phyloP scores from a whole-genome alignment of 2,797 vertebrate genomes.

The Spondyliosoma cantharus region DNA sequence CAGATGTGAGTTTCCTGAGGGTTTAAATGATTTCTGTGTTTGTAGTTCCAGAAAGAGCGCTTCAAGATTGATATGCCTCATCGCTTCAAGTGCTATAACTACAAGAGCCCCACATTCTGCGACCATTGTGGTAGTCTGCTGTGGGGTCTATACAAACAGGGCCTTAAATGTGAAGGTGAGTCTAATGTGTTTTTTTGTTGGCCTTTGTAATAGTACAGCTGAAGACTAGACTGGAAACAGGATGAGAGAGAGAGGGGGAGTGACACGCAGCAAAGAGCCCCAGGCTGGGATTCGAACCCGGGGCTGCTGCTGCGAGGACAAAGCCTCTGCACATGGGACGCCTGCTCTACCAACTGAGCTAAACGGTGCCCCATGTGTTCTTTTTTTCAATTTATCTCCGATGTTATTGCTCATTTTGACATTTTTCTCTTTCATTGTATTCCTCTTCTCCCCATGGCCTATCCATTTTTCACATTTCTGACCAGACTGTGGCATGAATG shows the following conservation, averaged over 20 bases:
- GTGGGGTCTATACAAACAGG: slow-evolving; percentile 95
- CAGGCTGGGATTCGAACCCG: too few species aligned
- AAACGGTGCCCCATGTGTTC: too few species aligned
- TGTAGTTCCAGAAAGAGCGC: slow-evolving; percentile 97
- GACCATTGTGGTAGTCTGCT: slow-evolving; percentile 98
- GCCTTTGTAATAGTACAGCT: too few species aligned
- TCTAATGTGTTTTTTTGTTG: neutral
- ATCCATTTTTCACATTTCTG: slow-evolving; percentile 14
- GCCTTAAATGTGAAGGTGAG: slow-evolving; percentile 96
- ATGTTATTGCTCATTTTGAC: slow-evolving; percentile 5
- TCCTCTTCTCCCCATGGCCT: neutral
- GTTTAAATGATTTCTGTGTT: slow-evolving; percentile 32
- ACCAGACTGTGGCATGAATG: slow-evolving; percentile 94
- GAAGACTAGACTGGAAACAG: too few species aligned
- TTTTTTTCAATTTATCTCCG: neutral
- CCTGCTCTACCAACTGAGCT: too few species aligned
- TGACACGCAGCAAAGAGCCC: too few species aligned
- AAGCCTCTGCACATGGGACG: too few species aligned
- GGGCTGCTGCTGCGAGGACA: too few species aligned
- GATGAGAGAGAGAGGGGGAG: too few species aligned
- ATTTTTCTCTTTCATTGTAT: slow-evolving; percentile 2
- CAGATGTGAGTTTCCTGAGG: neutral
- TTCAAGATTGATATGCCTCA: slow-evolving; percentile 99
- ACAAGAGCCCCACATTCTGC: slow-evolving; percentile 98
- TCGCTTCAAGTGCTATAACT: slow-evolving; percentile 94